Evolutionary conservation across 1,140 invertebrate species (phyloP).

Genomic region (Eufriesea mexicana): DNA sequence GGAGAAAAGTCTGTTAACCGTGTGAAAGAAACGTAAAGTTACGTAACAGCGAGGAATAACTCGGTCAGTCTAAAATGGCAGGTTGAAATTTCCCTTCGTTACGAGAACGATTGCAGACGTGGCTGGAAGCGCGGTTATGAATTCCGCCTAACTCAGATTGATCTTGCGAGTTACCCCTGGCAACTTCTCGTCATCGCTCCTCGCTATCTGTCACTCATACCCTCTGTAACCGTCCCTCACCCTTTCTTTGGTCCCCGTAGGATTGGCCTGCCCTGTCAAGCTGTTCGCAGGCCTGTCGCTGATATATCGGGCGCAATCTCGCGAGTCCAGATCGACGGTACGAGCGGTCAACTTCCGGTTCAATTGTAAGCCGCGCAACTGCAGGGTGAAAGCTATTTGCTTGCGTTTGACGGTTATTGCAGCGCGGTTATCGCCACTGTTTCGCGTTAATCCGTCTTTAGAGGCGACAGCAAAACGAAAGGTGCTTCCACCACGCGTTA

Average conservation of each 20-base stretch:
- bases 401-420: slow-evolving; percentile 5
- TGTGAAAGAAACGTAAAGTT: too few species aligned
- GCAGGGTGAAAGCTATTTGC: background rate
- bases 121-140: background rate
- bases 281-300: background rate
- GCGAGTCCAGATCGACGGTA: background rate
- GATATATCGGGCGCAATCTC: slow-evolving; percentile 28
- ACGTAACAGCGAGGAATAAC: background rate
- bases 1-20: too few species aligned
- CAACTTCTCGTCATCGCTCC: background rate
- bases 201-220: background rate
- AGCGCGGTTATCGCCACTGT: background rate
- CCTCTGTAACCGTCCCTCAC: background rate
- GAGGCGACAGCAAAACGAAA: background rate
- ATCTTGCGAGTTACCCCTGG: background rate
- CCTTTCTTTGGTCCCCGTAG: background rate
- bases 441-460: background rate
- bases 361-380: background rate
- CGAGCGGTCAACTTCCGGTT: background rate
- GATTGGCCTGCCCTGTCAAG: slow-evolving; percentile 4
- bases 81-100: background rate
- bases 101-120: background rate
- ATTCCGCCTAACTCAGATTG: background rate
- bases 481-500: too few species aligned
- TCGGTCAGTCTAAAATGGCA: background rate